phyloP scores from a whole-genome alignment of 2,797 vertebrate species.

The Psittacula echo region DNA sequence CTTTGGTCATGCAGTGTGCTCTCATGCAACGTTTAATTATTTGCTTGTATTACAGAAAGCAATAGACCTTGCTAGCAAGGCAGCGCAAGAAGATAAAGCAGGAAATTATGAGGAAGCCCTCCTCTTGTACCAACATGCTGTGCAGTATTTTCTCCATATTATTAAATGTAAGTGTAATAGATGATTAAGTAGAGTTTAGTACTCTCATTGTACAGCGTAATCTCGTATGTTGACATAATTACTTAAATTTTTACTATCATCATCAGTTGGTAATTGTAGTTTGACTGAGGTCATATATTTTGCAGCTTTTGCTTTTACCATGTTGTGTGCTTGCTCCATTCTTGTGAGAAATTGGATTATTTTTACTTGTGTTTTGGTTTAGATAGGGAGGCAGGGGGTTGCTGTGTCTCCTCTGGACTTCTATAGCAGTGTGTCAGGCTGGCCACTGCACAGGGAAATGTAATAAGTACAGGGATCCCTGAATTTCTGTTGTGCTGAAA shows the following conservation, averaged over 20 bases:
- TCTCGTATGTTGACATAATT: neutral
- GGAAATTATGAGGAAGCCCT: constrained; percentile 94
- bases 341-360: neutral
- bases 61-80: constrained; percentile 91
- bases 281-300: neutral
- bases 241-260: neutral
- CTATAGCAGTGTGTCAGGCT: neutral
- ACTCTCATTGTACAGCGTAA: neutral
- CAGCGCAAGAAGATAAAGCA: constrained; percentile 91
- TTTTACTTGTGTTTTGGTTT: constrained; percentile 5
- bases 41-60: constrained; percentile 88
- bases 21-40: neutral
- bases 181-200: neutral
- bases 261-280: neutral
- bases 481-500: constrained; percentile 23
- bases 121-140: constrained; percentile 90
- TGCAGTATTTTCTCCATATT: constrained; percentile 94
- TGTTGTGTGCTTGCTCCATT: neutral
- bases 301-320: neutral
- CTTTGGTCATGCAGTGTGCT: neutral
- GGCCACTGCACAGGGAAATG: neutral
- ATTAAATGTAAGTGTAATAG: constrained; percentile 88
- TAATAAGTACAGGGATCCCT: constrained; percentile 3
- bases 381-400: neutral
- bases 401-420: neutral